phyloP scores from a whole-genome alignment of 2,888 invertebrate species.

The Tanytarsus gracilentus region DNA sequence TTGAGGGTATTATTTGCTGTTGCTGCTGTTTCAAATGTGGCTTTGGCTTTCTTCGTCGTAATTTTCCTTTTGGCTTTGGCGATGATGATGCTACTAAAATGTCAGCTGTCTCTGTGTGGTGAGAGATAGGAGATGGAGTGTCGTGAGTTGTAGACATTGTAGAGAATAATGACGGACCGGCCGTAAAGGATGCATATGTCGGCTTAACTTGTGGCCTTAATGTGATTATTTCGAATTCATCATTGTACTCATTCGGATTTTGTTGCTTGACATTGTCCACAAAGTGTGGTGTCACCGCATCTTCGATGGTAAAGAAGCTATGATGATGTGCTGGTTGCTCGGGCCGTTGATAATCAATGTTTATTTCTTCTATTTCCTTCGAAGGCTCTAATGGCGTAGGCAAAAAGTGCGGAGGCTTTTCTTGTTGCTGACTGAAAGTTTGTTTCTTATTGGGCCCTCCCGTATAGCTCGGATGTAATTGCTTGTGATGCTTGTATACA shows the following conservation, averaged over 20 bases:
- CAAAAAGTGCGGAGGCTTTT: conserved; percentile 25
- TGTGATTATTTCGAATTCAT: conserved; percentile 5
- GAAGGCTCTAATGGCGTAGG: conserved; percentile 28
- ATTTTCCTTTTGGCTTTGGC: conserved; percentile 14
- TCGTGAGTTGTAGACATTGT: neutral
- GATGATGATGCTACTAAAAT: neutral
- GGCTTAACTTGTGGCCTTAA: neutral
- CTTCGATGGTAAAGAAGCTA: conserved; percentile 33
- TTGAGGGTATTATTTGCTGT: neutral
- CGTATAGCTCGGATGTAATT: conserved; percentile 31
- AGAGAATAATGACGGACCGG: neutral
- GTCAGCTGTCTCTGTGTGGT: too few relatives aligned
- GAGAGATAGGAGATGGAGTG: neutral
- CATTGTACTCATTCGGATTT: neutral
- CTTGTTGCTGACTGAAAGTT: neutral
- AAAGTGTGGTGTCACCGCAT: conserved; percentile 31
- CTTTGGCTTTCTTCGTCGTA: conserved; percentile 19
- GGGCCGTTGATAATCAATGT: conserved; percentile 24
- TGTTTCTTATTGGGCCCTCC: conserved; percentile 16
- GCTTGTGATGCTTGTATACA: conserved; percentile 31
- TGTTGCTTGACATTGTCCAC: neutral
- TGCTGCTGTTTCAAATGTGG: neutral
- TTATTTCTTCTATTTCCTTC: conserved; percentile 10
- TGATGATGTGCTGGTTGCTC: too few relatives aligned
- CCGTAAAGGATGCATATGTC: neutral